Base-by-base conservation (phyloP, 2,113 vertebrate genomes). In the Notothenia rossii region DNA sequence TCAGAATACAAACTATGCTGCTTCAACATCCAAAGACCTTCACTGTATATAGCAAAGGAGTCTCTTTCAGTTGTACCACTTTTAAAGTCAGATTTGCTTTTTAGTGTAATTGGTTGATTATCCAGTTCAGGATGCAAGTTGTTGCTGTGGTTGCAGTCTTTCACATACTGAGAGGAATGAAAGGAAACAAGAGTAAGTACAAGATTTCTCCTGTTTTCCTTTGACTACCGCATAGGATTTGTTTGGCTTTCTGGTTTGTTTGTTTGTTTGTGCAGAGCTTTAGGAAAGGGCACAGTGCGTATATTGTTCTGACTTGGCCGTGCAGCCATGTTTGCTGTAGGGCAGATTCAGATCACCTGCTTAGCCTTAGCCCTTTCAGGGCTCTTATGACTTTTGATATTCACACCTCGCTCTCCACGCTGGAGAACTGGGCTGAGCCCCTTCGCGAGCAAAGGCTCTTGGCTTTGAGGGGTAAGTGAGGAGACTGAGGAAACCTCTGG, bases 361-460 rank as follows among this genome's bases (percentile, higher is more conserved):
- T 7, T 45, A 43, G 64, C 6, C 7, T 78, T 73, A 68, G 61
- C 64, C 64, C 1, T 49, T 11, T 20, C 73, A 67, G 54, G 77
- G 8, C 60, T 65, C 75, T 64, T 79, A 73, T 77, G 77, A 72
- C 69, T 86, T 71, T 59, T 69, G 61, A 79, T 64, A 69, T 58
- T 98, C 96, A 97, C 91, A 98, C 97, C 88, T 98, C 97, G 0
- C 97, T 97, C 91, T 98, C 97, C 79, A 98, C 95, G 43, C 97
- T 98, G 88, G 97, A 97, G 88, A 97, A 98, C 86, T 98, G 97
- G 66, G 97, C 96, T 1, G 97, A 97, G 70, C 96, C 97, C 71
- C 97, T 92, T 75, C 97, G 95, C 0, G 96, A 97, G 90, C 96
- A 96, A 86, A 98, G 93, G 91, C 95, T 96, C 93, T 94, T 95